A percentile compares a stretch with the other conserved stretches of the same genome.
These are phyloP conservation scores for Galaxea fascicularis DNA, from an alignment of 92 coral and sea anemone genomes.

Conservation along the genomic window DNA sequence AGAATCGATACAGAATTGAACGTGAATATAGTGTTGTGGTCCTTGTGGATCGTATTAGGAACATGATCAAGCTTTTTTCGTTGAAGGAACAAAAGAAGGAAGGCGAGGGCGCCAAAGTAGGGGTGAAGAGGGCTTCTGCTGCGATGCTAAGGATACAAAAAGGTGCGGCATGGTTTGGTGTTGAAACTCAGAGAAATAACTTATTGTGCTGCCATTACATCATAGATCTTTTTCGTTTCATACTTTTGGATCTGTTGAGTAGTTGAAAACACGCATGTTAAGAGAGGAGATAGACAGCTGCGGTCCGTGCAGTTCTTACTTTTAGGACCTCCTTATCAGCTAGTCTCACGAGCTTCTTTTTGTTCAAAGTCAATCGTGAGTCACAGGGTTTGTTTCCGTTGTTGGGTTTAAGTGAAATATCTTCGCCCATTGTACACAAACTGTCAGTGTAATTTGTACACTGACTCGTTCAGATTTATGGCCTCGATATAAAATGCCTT, in stretches of 20 bases:
- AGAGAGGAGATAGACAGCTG: background rate
- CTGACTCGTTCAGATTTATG: background rate
- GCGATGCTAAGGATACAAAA: slow-evolving; percentile 96
- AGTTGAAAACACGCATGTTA: background rate
- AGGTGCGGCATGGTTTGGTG: slow-evolving; percentile 84
- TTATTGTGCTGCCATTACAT: slow-evolving; percentile 40
- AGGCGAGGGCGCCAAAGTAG: slow-evolving; percentile 96
- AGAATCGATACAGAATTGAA: slow-evolving; percentile 17
- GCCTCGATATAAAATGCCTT: background rate
- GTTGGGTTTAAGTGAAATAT: background rate
- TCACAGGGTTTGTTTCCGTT: slow-evolving; percentile 14
- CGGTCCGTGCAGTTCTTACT: background rate
- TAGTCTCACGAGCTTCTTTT: slow-evolving; percentile 11
- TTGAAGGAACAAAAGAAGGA: slow-evolving; percentile 98
- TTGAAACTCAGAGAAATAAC: slow-evolving; percentile 23
- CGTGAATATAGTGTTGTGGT: background rate
- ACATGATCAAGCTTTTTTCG: slow-evolving; percentile 97
- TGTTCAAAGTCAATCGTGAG: slow-evolving; percentile 10
- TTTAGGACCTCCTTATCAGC: background rate
- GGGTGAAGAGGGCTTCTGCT: slow-evolving; percentile 98
- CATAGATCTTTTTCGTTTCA: slow-evolving; percentile 15
- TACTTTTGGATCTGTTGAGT: background rate
- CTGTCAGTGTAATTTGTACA: slow-evolving; percentile 11
- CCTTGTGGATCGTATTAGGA: slow-evolving; percentile 53
- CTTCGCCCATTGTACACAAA: slow-evolving; percentile 1